Evolutionary conservation across 2,797 vertebrate genomes (phyloP), one percentile per base, ranked within the genome.

Genomic region (Prionace glauca): DNA sequence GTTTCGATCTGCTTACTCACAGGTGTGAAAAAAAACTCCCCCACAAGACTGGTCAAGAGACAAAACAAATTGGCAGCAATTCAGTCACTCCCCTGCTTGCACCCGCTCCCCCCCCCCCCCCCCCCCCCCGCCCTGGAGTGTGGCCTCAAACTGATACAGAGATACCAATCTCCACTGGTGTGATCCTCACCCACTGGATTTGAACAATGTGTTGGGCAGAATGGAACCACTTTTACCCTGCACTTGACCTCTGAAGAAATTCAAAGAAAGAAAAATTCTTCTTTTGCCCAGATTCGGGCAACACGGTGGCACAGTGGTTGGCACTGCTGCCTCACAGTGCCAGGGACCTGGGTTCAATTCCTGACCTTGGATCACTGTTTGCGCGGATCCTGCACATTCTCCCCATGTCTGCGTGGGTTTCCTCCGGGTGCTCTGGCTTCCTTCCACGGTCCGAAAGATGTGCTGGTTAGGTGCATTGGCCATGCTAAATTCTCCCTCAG

Each of bases 101-200:
- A 2, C 0, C 69, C n/a, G n/a, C n/a, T n/a, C n/a, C n/a, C 1
- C 5, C 20, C 71, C 0, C 24, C 71, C 26, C 7, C 5, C 2
- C 71, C 0, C 7, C 71, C 71, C 3, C 24, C 5, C 26, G 0
- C 62, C 10, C 14, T 12, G 10, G 0, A 10, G 12, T 65, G 14
- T 14, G 26, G 26, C 9, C 18, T 41, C n/a, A 18, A 81, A 81
- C 79, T 20, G 4, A 5, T 41, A 4, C 18, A 41, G 79, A 81
- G 16, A 81, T 81, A 36, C 20, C 81, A 84, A 45, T 24, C 36
- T 24, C 18, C 20, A 84, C 36, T 2, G 81, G 81, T 84, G 18
- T 45, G 41, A 84, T 84, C 41, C 45, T 84, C 81, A 22, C 1
- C 0, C n/a, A 22, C 16, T 41, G n/a, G 36, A 12, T 20, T 36